Evolutionary conservation across 2,888 invertebrate genomes (phyloP), one percentile per base, ranked within the genome.

Genomic region (Mimas tiliae): DNA sequence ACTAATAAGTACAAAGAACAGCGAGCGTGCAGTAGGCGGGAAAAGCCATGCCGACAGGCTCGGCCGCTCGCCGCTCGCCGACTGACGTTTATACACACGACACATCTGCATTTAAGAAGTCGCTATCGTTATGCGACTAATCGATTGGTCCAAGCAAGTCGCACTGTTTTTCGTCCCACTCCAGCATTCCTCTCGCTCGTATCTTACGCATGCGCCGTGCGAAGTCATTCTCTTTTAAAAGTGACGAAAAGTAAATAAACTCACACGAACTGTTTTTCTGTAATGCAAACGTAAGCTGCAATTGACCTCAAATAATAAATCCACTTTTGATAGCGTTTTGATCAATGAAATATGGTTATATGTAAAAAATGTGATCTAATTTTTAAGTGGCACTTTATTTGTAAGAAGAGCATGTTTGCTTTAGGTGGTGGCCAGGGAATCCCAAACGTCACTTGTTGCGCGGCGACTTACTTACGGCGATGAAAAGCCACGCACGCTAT

Each of bases 91-190:
- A 83, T 85, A 85, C 82, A 85, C 89, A 91, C 91, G 90, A 92
- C 93, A 92, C 92, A 93, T 93, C 93, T 93, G 93, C 93, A 93
- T 93, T 93, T 93, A 93, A 93, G 92, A 93, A 93, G 91, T 88
- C 91, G 93, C 91, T 92, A 91, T 93, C 92, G 93, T 93, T 93
- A 93, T 93, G 93, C 93, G 93, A 93, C 93, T 93, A 93, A 93
- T 93, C 93, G 93, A 93, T 93, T 93, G 93, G 93, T 92, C 86
- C 90, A 89, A 93, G 90, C 85, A 91, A 90, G 91, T 84, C 82
- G 77, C 80, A 89, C 89, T 87, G 88, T 86, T 88, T 81, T 76
- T 85, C 77, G 70, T 90, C 92, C 72, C 84, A 71, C 81, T 93
- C 84, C 69, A 68, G 68, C 74, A 76, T 73, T 78, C 81, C 84